Conservation (phyloP, 2,113 vertebrate genomes). For the Ictalurus punctatus region DNA sequence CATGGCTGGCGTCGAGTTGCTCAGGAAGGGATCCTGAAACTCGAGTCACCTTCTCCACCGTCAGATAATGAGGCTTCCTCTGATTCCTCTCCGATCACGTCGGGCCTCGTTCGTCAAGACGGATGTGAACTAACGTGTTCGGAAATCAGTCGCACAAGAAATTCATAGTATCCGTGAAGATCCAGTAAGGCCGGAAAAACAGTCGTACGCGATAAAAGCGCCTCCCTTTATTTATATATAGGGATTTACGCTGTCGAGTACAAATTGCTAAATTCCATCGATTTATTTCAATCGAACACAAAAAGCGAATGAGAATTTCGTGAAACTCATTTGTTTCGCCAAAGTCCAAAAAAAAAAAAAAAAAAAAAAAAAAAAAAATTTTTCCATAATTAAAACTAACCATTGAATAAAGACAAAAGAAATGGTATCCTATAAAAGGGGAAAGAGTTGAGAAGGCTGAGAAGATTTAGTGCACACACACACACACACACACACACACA, state of each 20-base stretch:
- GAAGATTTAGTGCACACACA: neutral
- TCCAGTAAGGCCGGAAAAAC: neutral
- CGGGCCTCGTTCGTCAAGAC: neutral
- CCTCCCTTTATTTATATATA: neutral
- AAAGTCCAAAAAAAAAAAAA: neutral
- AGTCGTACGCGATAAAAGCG: neutral
- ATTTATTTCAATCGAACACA: neutral
- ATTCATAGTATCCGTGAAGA: neutral
- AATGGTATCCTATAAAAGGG: neutral
- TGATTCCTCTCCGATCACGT: constrained; percentile 3
- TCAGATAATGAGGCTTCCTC: constrained; percentile 28
- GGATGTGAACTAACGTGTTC: neutral
- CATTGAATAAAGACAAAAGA: neutral
- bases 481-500: no score
- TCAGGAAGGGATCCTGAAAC: constrained; percentile 3
- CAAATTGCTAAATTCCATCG: neutral
- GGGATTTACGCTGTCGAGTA: neutral
- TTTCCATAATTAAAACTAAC: neutral
- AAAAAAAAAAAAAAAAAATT: neutral
- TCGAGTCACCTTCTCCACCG: constrained; percentile 7
- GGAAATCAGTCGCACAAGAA: neutral
- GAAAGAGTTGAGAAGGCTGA: neutral
- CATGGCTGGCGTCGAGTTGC: constrained; percentile 34
- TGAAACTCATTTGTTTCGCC: neutral
- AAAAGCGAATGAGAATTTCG: neutral